Evolutionary conservation across 2,797 vertebrate species (phyloP).

Genomic region (Sebastes melanostomus): DNA sequence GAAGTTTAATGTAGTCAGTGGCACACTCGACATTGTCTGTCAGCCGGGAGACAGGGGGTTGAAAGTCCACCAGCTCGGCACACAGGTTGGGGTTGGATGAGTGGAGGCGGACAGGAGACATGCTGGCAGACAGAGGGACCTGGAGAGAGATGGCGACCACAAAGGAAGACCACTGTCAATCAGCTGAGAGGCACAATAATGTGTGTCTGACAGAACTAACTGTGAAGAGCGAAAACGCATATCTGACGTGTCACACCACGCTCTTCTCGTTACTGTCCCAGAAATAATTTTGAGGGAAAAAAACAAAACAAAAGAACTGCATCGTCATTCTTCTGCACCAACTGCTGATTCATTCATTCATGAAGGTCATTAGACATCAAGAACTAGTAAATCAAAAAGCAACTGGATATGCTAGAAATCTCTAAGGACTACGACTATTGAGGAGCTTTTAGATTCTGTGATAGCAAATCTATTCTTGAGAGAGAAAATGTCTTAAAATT

Average conservation of each 20-base stretch:
- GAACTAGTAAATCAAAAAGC: neutral
- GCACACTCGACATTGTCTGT: conserved; percentile 88
- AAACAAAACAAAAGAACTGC: neutral
- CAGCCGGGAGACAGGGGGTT: conserved; percentile 87
- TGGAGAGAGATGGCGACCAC: conserved; percentile 55
- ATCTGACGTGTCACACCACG: neutral
- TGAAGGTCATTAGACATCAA: neutral
- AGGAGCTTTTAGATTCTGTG: neutral
- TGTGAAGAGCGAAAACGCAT: neutral
- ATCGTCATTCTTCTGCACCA: neutral
- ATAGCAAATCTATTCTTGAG: neutral
- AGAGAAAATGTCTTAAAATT: conserved; percentile 15
- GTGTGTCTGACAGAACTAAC: conserved; percentile 13
- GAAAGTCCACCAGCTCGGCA: conserved; percentile 92
- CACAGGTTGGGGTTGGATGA: conserved; percentile 98
- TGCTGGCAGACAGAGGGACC: conserved; percentile 94
- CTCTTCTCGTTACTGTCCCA: neutral
- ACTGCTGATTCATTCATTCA: neutral
- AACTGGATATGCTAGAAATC: neutral
- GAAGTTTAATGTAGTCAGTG: conserved; percentile 95
- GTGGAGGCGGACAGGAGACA: conserved; percentile 94
- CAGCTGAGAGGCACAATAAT: neutral
- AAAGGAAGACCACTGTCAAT: conserved; percentile 23
- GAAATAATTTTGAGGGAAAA: neutral
- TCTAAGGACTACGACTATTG: neutral